Evolutionary conservation across 2,113 vertebrate species (phyloP), one percentile per base, ranked within the genome.

Genomic region (Neopipo cinnamomea): DNA sequence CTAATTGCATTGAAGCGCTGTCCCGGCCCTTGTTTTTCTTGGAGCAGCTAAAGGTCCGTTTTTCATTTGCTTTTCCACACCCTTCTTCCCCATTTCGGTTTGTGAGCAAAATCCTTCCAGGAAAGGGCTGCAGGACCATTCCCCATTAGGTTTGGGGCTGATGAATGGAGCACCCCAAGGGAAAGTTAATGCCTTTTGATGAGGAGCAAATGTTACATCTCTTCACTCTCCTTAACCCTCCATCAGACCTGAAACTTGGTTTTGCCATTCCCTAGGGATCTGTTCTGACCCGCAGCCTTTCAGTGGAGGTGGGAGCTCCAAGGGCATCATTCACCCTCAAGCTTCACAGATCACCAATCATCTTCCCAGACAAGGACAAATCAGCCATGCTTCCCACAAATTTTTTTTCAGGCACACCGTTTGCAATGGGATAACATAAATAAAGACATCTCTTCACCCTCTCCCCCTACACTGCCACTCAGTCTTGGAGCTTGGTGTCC

Each of bases 51-150:
- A 88, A 72, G 68, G 73, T 16, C 28, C 5, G 4, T 77, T 88
- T 92, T 83, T 86, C 86, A 84, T 86, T 35, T 62, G 15, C 53
- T 91, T 91, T 84, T 85, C 88, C 52, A 46, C 91, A 82, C 28
- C 6, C 73, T 58, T 80, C 47, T 77, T 20, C 13, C 13, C 16
- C 4, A 1, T 77, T 91, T 91, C 63, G 53, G 28, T 49, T 93
- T 67, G 85, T 1, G 5, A 91, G 73, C 5, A 39, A 82, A 95
- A 76, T 50, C 49, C 30, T 66, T 62, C 62, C 87, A 70, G 66
- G 41, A 47, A 70, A 76, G 37, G 41, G 50, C 37, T 73, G 19
- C 42, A 56, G 62, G 55, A 7, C 20, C 4, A 2, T 9, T 90
- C 86, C 82, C 50, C 42, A 19, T 23, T 13, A 8, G 50, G 30